Percentiles rank a stretch among this genome's conserved stretches.
These are phyloP conservation scores for Bicyclus anynana DNA, from an alignment of 1,140 invertebrate species.

Conservation along the genomic window DNA sequence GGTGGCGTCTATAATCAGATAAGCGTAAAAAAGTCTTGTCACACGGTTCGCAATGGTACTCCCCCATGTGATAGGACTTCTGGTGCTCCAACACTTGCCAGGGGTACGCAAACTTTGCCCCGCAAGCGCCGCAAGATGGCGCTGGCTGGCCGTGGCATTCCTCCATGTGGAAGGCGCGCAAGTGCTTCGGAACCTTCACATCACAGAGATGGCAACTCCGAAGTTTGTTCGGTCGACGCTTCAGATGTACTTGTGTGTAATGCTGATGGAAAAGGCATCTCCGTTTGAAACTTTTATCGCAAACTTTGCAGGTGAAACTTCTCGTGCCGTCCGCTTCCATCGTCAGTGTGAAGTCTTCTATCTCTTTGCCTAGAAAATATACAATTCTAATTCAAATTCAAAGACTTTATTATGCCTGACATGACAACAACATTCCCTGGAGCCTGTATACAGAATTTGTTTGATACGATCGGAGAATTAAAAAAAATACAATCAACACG, in stretches of 20 bases:
- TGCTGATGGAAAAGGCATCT: constrained; percentile 28
- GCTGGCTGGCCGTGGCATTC: constrained; percentile 23
- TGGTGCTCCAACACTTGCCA: constrained; percentile 34
- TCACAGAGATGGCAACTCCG: constrained; percentile 31
- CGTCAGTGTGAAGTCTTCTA: background rate
- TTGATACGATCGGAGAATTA: too few relatives aligned
- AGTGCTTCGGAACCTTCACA: constrained; percentile 22
- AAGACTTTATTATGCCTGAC: too few relatives aligned
- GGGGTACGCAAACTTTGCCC: constrained; percentile 35
- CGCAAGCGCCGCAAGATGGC: constrained; percentile 39
- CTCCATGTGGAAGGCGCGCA: constrained; percentile 37
- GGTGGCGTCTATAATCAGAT: constrained; percentile 63
- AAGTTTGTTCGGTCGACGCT: constrained; percentile 21
- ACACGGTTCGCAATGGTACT: constrained; percentile 54
- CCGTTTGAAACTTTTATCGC: constrained; percentile 22
- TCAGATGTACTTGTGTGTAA: constrained; percentile 25
- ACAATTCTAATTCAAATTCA: too few relatives aligned
- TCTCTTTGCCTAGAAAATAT: background rate
- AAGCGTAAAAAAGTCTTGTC: constrained; percentile 44
- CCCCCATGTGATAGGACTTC: constrained; percentile 45
- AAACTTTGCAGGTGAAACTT: constrained; percentile 25
- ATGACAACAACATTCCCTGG: too few relatives aligned
- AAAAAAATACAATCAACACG: too few relatives aligned
- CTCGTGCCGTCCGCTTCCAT: constrained; percentile 18
- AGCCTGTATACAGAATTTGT: too few relatives aligned